These are phyloP conservation scores for Glaucomys volans DNA, from an alignment of 2,113 vertebrate genomes.

Conservation along the genomic window DNA sequence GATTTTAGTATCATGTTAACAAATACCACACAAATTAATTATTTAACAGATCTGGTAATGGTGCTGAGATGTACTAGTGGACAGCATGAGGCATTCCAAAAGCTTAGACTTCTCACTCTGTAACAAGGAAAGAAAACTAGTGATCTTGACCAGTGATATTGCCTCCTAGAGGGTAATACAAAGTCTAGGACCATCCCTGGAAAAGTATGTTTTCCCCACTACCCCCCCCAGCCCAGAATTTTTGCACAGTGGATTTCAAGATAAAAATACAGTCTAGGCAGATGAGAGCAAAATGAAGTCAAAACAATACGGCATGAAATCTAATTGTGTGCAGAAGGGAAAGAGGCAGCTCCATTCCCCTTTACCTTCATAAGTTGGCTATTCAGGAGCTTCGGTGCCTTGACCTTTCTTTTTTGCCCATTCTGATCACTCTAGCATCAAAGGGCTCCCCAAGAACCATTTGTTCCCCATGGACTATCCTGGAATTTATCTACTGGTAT, in stretches of 20 bases:
- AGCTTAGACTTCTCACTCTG: not conserved
- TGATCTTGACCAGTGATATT: not conserved
- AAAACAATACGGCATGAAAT: not conserved
- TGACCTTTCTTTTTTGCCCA: not conserved
- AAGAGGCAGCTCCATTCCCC: not conserved
- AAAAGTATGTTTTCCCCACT: not conserved
- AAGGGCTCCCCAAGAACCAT: not conserved
- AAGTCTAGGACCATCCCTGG: not conserved
- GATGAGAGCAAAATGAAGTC: slow-evolving; percentile 7
- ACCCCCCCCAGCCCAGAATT: not conserved
- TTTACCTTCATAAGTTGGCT: not conserved
- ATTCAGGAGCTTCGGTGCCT: not conserved
- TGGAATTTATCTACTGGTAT: not conserved
- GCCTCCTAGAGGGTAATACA: not conserved
- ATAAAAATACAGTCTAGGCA: not conserved
- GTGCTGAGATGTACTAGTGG: not conserved
- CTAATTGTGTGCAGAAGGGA: not conserved
- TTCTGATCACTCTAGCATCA: not conserved
- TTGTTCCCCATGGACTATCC: not conserved
- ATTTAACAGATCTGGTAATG: not conserved
- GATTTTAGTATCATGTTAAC: slow-evolving; percentile 54
- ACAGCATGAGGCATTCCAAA: not conserved
- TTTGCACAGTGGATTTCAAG: slow-evolving; percentile 39
- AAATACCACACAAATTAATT: slow-evolving; percentile 51
- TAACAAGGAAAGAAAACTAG: not conserved